These are phyloP conservation scores for Ophiothrix spiculata DNA, from an alignment of 35 echinoderm and acorn worm genomes.

Conservation along the genomic window DNA sequence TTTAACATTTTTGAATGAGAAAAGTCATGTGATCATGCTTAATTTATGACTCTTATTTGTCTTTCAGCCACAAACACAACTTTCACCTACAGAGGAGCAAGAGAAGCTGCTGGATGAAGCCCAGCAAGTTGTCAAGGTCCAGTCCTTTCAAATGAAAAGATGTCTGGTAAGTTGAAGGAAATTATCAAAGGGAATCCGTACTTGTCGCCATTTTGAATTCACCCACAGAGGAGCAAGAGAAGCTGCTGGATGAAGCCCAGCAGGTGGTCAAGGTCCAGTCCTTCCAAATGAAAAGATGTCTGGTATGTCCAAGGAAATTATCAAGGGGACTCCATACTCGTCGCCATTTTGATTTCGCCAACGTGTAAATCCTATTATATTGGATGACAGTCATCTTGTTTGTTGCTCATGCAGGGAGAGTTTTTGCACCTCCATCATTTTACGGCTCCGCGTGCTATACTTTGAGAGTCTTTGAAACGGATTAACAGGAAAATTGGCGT, in stretches of 20 bases:
- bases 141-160: constrained; percentile 99
- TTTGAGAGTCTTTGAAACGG: too few relatives aligned
- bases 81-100: constrained; percentile 62
- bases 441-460: too few relatives aligned
- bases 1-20: neutral
- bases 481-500: too few relatives aligned
- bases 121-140: constrained; percentile 91
- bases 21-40: neutral
- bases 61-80: constrained; percentile 7
- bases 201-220: too few relatives aligned
- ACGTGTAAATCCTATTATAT: too few relatives aligned
- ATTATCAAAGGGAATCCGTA: too few relatives aligned
- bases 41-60: neutral
- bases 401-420: too few relatives aligned
- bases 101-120: constrained; percentile 98
- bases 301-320: too few relatives aligned
- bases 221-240: constrained; percentile 82
- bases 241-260: constrained; percentile 90
- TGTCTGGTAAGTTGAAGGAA: constrained; percentile 92
- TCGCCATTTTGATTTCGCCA: too few relatives aligned
- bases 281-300: constrained; percentile 98
- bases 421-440: too few relatives aligned
- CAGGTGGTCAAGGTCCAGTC: constrained; percentile 97
- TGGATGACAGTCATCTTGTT: too few relatives aligned
- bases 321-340: too few relatives aligned